These are phyloP conservation scores for Zaprionus gabonicus DNA, from an alignment of 1,140 invertebrate species.

Conservation along the genomic window DNA sequence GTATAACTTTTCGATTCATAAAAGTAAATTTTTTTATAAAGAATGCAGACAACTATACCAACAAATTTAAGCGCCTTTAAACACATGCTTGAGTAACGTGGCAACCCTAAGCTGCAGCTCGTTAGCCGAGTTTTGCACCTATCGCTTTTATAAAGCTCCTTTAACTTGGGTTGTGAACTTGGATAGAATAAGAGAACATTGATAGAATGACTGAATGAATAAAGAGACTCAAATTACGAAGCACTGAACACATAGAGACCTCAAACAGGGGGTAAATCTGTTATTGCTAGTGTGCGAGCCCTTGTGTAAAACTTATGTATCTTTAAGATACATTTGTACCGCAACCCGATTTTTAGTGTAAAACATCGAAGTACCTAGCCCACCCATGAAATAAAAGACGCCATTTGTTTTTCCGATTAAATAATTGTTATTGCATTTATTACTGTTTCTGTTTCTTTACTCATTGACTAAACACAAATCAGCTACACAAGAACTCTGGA, in stretches of 20 bases:
- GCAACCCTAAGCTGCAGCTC: neutral
- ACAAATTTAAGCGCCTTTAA: too few species aligned
- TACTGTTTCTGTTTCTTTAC: conserved; percentile 48
- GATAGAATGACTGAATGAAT: neutral
- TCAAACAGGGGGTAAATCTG: too few species aligned
- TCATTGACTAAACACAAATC: conserved; percentile 74
- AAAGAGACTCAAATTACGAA: neutral
- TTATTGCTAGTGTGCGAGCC: too few species aligned
- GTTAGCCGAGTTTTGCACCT: neutral
- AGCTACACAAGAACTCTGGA: conserved; percentile 65
- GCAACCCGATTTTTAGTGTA: too few species aligned
- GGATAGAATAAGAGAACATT: neutral
- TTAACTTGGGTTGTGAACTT: too few species aligned
- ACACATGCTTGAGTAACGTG: neutral
- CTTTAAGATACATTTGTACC: too few species aligned
- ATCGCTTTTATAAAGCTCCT: neutral
- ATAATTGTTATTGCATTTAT: conserved; percentile 72
- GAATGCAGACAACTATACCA: too few species aligned
- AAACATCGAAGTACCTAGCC: too few species aligned
- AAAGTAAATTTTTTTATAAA: too few species aligned
- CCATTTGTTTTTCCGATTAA: conserved; percentile 46
- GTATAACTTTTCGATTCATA: too few species aligned
- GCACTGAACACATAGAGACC: too few species aligned
- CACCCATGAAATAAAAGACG: neutral
- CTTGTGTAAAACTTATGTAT: too few species aligned